Evolutionary conservation across 2,888 invertebrate genomes (phyloP), one percentile per base, ranked within the genome.

Genomic region (Mimachlamys varia): DNA sequence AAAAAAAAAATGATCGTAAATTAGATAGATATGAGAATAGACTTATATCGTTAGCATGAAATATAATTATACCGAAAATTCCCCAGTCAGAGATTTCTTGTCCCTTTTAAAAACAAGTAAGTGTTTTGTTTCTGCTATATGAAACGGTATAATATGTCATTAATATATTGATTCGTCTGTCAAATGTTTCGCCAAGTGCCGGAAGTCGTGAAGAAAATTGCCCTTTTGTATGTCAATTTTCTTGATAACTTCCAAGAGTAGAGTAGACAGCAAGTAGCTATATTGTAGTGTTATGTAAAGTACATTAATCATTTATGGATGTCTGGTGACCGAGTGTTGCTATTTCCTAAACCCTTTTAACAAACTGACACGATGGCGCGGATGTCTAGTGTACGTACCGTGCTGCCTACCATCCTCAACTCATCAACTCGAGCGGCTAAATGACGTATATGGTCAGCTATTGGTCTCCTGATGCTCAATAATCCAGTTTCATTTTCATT

Each of bases 341-440:
- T 76, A 33, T 76, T 76, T 76, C 76, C 76, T 33, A 33, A 76
- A 76, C 76, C 27, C 76, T 33, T 76, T 76, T 33, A 76, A 76
- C 76, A 76, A 76, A 76, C 33, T 33, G 76, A 2, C 76, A 15
- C 27, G 27, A 10, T 15, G 17, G 76, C 12, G 33, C 27, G 17
- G 33, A 33, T 15, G 12, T 27, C 76, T 76, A 33, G 27, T 7
- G 76, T 12, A 7, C 12, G 12, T 58, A 58, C 7, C 3, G 3
- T 27, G 22, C n/a, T n/a, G n/a, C 13, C 76, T 27, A 33, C 76
- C 7, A 13, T 76, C 22, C 10, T 12, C 12, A n/a, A n/a, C n/a
- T n/a, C n/a, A 76, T 0, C 33, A 76, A 7, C 1, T 76, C 33
- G 22, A 33, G 33, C 76, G 27, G 76, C 33, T 33, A 27, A 76